Conservation (phyloP, 2,797 vertebrate species). For the Phataginus tricuspis region DNA sequence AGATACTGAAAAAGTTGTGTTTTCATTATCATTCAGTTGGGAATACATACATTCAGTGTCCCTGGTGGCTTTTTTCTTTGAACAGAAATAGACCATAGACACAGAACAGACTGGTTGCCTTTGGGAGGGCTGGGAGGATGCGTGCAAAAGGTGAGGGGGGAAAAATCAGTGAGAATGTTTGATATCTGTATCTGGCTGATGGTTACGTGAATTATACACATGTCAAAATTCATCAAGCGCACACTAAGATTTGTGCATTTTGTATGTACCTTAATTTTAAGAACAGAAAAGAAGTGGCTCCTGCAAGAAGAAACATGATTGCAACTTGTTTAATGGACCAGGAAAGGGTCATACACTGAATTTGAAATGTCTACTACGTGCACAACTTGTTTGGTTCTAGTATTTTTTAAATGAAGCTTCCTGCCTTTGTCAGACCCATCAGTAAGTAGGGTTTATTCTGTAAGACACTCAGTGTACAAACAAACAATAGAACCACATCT, state of each 20-base stretch:
- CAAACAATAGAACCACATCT: not conserved
- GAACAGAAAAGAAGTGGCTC: too few species aligned
- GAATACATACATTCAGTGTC: not conserved
- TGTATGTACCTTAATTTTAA: too few species aligned
- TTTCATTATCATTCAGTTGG: not conserved
- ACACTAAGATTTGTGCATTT: too few species aligned
- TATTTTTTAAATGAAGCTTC: not conserved
- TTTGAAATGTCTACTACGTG: not conserved
- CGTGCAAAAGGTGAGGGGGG: too few species aligned
- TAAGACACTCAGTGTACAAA: not conserved
- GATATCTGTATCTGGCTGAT: too few species aligned
- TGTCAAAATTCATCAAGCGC: too few species aligned
- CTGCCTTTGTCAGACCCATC: not conserved
- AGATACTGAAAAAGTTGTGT: not conserved
- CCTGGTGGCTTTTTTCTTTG: not conserved
- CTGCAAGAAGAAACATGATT: not conserved
- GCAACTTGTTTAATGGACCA: not conserved
- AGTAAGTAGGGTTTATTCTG: not conserved
- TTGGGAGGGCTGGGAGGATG: too few species aligned
- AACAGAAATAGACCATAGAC: too few species aligned
- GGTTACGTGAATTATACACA: too few species aligned
- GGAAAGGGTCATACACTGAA: not conserved
- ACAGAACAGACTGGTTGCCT: too few species aligned
- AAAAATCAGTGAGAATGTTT: too few species aligned
- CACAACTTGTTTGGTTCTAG: not conserved